Base-by-base conservation (phyloP, 2,797 vertebrate genomes). In the Gymnothorax javanicus region DNA sequence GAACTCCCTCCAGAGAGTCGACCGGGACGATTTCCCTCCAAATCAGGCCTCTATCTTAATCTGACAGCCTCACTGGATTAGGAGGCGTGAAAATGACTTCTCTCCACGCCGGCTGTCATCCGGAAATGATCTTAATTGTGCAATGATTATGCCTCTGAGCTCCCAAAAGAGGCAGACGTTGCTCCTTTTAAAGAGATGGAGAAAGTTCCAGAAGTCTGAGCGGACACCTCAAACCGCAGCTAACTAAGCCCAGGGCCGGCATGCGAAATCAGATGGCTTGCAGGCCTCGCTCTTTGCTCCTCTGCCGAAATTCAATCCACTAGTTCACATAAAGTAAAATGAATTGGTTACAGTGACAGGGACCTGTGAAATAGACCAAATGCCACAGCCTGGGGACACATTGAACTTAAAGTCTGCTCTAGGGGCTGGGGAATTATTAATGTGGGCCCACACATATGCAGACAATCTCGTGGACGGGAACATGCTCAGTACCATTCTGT, bases 71-170 rank as follows among this genome's bases (percentile, higher is more conserved):
- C 95, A 92, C 95, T 95, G 93, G 94, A 96, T 96, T 96, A 96
- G 94, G 94, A 94, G 93, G 92, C 93, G 91, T 94, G 94, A 93
- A 96, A 97, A 97, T 96, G 95, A 95, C 95, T 96, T 97, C 96
- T 95, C 94, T 96, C 91, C 95, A 96, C 96, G 96, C 94, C 91
- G 96, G 96, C 96, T 92, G 92, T 96, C 91, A 91, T 94, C 91
- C 93, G 90, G 91, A 96, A 97, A 96, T 97, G 96, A 97, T 96
- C 96, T 96, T 96, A 96, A 97, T 97, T 97, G 95, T 96, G 94
- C 93, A 91, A 93, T 96, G 95, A 97, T 96, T 96, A 96, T 95
- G 95, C 96, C 96, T 97, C 93, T 95, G 88, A 96, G 95, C 95
- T 92, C 87, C 89, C 88, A 90, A 92, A 93, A 91, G 93, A 95